Conservation (phyloP, 2,797 vertebrate genomes). For the Enteromius treurensis region DNA sequence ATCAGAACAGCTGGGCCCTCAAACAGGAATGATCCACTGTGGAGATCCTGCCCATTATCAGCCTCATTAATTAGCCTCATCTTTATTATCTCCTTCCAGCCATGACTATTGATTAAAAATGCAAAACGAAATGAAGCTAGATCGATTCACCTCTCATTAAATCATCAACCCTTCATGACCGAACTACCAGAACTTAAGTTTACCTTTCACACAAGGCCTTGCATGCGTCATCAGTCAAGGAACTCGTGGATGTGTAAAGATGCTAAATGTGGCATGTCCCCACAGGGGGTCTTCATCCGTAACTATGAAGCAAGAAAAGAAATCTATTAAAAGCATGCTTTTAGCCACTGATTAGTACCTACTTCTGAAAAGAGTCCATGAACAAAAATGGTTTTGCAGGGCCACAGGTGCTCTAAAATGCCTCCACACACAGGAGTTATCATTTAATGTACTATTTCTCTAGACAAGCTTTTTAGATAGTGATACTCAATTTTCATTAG, state of each 20-base stretch:
- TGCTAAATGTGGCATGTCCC: slow-evolving; percentile 26
- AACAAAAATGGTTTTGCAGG: slow-evolving; percentile 45
- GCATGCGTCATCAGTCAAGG: slow-evolving; percentile 13
- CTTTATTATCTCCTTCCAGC: slow-evolving; percentile 55
- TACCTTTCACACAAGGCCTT: slow-evolving; percentile 21
- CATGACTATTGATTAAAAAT: slow-evolving; percentile 58
- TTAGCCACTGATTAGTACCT: slow-evolving; percentile 24
- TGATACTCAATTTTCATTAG: slow-evolving; percentile 35
- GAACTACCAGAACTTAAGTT: slow-evolving; percentile 37
- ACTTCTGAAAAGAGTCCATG: slow-evolving; percentile 29
- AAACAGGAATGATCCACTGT: slow-evolving; percentile 54
- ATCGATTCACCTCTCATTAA: slow-evolving; percentile 52
- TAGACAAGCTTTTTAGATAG: slow-evolving; percentile 40
- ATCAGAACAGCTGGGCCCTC: slow-evolving; percentile 57
- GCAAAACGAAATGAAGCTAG: slow-evolving; percentile 52
- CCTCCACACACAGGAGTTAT: slow-evolving; percentile 37
- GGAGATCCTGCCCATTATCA: slow-evolving; percentile 55
- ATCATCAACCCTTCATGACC: slow-evolving; percentile 38
- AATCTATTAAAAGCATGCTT: slow-evolving; percentile 42
- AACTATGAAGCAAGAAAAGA: slow-evolving; percentile 36
- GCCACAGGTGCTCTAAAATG: slow-evolving; percentile 33
- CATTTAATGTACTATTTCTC: slow-evolving; percentile 47
- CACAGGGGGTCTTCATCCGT: slow-evolving; percentile 52
- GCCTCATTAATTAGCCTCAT: slow-evolving; percentile 60
- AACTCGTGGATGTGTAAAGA: slow-evolving; percentile 12